phyloP scores from a whole-genome alignment of 2,113 vertebrate genomes.

The Protobothrops mucrosquamatus region DNA sequence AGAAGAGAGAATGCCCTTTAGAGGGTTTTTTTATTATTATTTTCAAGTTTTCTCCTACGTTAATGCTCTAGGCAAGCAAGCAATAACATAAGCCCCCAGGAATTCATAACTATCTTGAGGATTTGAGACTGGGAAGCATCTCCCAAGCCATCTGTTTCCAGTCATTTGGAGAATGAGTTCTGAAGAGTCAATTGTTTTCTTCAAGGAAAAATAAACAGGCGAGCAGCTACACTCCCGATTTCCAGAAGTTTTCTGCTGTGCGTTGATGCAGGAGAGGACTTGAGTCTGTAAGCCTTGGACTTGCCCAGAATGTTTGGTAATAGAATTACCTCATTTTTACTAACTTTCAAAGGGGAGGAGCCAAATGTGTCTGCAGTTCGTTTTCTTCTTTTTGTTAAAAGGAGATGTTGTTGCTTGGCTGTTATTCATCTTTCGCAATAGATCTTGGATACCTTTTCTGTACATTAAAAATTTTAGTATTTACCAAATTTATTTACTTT shows the following conservation, averaged over 20 bases:
- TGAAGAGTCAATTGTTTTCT: constrained; percentile 64
- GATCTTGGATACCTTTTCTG: background rate
- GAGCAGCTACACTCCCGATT: constrained; percentile 56
- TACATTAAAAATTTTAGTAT: background rate
- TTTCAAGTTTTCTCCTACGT: constrained; percentile 27
- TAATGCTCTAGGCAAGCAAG: constrained; percentile 42
- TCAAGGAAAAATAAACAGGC: constrained; percentile 64
- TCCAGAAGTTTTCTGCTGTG: constrained; percentile 68
- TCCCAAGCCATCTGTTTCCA: constrained; percentile 55
- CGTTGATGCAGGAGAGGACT: constrained; percentile 60
- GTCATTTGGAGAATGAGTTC: constrained; percentile 55
- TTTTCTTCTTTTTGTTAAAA: constrained; percentile 14
- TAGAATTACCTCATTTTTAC: constrained; percentile 73
- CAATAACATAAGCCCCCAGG: constrained; percentile 36
- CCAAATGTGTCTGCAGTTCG: constrained; percentile 47
- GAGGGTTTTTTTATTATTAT: background rate
- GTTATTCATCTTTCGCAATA: background rate
- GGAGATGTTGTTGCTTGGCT: background rate
- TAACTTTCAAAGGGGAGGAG: constrained; percentile 43
- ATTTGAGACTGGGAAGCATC: constrained; percentile 50
- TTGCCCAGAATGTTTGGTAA: constrained; percentile 73
- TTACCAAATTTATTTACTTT: background rate
- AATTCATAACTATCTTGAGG: constrained; percentile 47
- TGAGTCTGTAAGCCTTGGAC: constrained; percentile 46
- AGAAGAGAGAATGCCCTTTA: constrained; percentile 15